A percentile compares a stretch with the other conserved stretches of the same genome.
Evolutionary conservation across 2,888 invertebrate genomes (phyloP).

Genomic region (Heliconius ethilla): DNA sequence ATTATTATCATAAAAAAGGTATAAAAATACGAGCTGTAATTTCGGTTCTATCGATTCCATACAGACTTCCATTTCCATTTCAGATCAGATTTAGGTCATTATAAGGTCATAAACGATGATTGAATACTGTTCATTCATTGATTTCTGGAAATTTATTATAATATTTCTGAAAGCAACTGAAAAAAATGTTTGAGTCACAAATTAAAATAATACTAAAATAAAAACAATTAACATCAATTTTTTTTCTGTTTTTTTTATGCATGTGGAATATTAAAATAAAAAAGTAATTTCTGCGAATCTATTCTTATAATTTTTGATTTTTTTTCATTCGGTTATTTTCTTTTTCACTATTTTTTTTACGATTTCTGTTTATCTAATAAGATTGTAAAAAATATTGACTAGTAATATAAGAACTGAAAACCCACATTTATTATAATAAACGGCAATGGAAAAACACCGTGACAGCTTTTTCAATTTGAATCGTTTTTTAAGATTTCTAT

Average conservation of each 20-base stretch:
- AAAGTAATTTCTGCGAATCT: no score
- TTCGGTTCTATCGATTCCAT: slow-evolving; percentile 8
- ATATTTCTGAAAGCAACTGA: no score
- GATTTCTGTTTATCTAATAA: background rate
- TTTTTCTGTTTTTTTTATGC: no score
- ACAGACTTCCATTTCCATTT: slow-evolving; percentile 6
- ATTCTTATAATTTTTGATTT: no score
- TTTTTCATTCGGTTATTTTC: no score
- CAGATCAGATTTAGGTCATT: slow-evolving; percentile 23
- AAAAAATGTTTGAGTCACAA: background rate
- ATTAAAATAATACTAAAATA: no score
- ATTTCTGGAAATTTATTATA: background rate
- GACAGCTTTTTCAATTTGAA: background rate
- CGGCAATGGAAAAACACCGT: background rate
- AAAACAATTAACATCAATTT: no score
- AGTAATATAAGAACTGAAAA: background rate
- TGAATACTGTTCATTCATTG: background rate
- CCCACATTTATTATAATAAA: background rate
- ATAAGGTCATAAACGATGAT: slow-evolving; percentile 13
- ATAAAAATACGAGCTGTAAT: background rate
- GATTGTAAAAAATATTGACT: background rate
- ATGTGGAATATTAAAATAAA: no score
- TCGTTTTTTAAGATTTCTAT: background rate
- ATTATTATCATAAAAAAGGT: background rate
- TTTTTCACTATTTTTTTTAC: no score